phyloP scores from a whole-genome alignment of 2,113 vertebrate genomes.

The Sphaerodactylus townsendi region DNA sequence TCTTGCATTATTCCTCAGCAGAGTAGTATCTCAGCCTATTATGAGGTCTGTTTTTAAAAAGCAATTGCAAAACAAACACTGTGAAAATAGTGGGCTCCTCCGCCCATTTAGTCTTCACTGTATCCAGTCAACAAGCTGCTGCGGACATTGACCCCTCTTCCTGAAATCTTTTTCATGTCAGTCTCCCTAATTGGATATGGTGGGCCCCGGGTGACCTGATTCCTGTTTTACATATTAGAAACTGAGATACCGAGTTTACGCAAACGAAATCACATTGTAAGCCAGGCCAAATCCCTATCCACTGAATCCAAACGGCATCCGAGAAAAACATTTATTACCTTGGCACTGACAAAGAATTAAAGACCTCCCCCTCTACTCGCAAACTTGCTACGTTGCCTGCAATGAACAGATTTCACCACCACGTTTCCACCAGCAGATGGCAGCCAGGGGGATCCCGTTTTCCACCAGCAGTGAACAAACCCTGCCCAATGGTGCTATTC shows the following conservation, averaged over 20 bases:
- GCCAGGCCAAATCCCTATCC: neutral
- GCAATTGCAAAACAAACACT: neutral
- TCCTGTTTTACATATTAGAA: neutral
- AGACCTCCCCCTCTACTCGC: neutral
- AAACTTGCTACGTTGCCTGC: neutral
- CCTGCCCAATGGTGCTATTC: slow-evolving; percentile 44
- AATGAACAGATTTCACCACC: neutral
- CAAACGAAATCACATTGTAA: neutral
- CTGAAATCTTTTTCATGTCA: neutral
- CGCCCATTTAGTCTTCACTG: neutral
- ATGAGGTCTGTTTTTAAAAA: neutral
- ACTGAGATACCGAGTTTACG: neutral
- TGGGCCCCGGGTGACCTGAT: neutral
- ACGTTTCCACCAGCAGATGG: slow-evolving; percentile 56
- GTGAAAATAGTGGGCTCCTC: neutral
- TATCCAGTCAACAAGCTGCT: neutral
- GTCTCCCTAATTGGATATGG: neutral
- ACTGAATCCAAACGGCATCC: neutral
- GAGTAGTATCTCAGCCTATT: neutral
- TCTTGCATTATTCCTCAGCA: neutral
- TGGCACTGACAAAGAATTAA: neutral
- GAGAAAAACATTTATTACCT: neutral
- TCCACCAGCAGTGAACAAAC: slow-evolving; percentile 28
- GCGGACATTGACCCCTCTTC: neutral
- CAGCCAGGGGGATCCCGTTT: slow-evolving; percentile 35